Evolutionary conservation across 1,140 invertebrate species (phyloP), one percentile per base, ranked within the genome.

Genomic region (Drosophila auraria): DNA sequence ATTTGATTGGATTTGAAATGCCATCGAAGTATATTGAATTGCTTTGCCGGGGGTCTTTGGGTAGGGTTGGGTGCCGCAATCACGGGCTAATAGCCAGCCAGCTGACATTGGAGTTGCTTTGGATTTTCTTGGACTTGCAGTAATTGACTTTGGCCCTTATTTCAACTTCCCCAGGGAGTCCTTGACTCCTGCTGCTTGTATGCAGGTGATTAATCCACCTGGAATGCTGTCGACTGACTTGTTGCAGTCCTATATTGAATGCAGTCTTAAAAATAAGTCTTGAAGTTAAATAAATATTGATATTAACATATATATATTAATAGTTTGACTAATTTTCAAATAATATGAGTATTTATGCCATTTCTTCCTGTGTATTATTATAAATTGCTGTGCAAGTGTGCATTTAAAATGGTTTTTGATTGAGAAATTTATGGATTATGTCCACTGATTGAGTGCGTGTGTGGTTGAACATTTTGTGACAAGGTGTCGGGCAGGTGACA

Each of bases 1-100:
- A 80, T 87, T 83, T 83, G 83, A 87, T 87, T 87, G 76, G 83
- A 87, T 87, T 86, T 87, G 59, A 83, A 87, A 80, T 83, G 76
- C 71, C 50, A 70, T 77, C 68, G 59, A 80, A 69, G 83, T 80
- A 77, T 79, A 83, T 83, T 73, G 65, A 83, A 87, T 87, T 87
- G 66, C 66, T 63, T 65, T 73, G 40, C 63, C 54, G 12, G 17
- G 45, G 69, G 49, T 42, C 30, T 50, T 36, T 4, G 20, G 44
- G 14, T 9, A 23, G 30, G 27, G 7, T 14, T 36, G 54, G 30
- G 36, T 27, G 73, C 20, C 76, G 73, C 72, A 77, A 68, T 77
- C 75, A 77, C 30, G 62, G 72, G 38, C 68, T 69, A 69, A 77
- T 77, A 70, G 74, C 56, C 56, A 53, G 25, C 45, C 25, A 20